Evolutionary conservation across 2,888 invertebrate species (phyloP).

Genomic region (Agonopterix arenella): DNA sequence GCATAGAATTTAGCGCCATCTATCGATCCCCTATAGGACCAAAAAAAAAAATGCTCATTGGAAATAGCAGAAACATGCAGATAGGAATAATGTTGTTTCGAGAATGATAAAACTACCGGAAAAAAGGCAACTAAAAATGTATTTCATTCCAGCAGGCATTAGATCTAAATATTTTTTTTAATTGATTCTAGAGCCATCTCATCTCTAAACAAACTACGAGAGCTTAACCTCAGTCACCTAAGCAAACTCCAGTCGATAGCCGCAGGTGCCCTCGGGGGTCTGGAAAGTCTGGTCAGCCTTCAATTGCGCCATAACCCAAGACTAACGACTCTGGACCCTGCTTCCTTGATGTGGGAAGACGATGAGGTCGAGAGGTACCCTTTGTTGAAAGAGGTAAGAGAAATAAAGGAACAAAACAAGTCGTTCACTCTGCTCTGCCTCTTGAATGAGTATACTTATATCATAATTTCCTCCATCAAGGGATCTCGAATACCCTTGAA

Average conservation of each 20-base stretch:
- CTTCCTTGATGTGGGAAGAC: constrained; percentile 68
- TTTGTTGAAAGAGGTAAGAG: constrained; percentile 73
- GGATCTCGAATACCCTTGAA: too few species aligned
- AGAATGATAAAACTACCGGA: too few species aligned
- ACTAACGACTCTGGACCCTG: constrained; percentile 73
- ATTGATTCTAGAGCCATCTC: constrained; percentile 71
- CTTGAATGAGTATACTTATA: too few species aligned
- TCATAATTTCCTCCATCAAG: too few species aligned
- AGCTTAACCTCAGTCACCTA: constrained; percentile 79
- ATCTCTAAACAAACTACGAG: constrained; percentile 70
- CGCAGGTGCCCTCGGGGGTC: constrained; percentile 41
- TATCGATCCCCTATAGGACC: too few species aligned
- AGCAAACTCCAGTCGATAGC: constrained; percentile 75
- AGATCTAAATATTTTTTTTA: not conserved
- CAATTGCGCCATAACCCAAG: constrained; percentile 78
- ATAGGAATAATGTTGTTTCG: too few species aligned
- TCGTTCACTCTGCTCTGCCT: too few species aligned
- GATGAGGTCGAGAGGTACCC: constrained; percentile 73
- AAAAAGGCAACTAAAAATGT: not conserved
- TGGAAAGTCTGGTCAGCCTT: constrained; percentile 69
- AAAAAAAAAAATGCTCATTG: too few species aligned
- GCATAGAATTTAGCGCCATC: too few species aligned
- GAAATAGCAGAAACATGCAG: too few species aligned
- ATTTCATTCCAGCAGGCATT: not conserved
- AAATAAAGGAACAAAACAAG: too few species aligned